Conservation (phyloP, 2,113 vertebrate genomes). For the Pteropus alecto region DNA sequence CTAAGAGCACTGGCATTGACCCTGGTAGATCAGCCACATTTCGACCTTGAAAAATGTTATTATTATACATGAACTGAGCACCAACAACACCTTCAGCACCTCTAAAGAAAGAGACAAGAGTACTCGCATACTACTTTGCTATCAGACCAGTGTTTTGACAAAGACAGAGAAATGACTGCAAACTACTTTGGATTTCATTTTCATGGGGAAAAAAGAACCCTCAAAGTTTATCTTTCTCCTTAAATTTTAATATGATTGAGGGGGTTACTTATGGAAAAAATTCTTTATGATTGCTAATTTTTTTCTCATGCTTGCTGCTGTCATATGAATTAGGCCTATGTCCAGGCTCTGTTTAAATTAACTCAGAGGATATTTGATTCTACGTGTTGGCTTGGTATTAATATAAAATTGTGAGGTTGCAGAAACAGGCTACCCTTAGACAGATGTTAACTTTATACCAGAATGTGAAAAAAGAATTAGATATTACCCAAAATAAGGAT, state of each 20-base stretch:
- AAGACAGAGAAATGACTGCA: background rate
- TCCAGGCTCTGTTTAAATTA: background rate
- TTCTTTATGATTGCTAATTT: background rate
- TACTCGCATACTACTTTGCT: background rate
- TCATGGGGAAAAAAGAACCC: background rate
- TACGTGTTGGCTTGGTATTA: background rate
- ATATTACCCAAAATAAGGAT: background rate
- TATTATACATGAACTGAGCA: conserved; percentile 51
- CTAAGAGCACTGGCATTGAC: conserved; percentile 44
- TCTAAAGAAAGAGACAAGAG: background rate
- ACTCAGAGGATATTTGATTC: background rate
- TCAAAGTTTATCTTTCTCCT: background rate
- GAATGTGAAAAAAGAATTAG: background rate
- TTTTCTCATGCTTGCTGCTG: background rate
- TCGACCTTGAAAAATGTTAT: conserved; percentile 42
- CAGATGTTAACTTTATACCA: background rate
- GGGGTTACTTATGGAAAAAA: background rate
- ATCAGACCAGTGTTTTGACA: background rate
- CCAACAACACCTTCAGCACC: background rate
- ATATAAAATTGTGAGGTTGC: background rate
- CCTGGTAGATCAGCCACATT: background rate
- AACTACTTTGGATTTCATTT: background rate
- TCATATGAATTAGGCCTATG: background rate
- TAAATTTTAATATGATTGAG: background rate
- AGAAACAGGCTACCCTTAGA: background rate